Base-by-base conservation (phyloP, 2,797 vertebrate species). In the Buceros bicornis region DNA sequence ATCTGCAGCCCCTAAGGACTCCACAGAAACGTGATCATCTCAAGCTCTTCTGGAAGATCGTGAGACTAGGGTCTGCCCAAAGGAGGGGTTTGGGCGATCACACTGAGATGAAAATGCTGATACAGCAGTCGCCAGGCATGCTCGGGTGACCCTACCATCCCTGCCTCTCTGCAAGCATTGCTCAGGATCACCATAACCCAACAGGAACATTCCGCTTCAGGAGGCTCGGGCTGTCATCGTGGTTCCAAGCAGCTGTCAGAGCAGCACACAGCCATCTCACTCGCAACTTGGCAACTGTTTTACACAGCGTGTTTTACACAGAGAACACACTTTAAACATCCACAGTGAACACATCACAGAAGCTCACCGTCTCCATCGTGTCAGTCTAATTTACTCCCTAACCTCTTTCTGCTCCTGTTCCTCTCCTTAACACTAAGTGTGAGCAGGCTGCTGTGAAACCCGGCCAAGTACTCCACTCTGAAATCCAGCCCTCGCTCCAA, bases 171-270 rank as follows among this genome's bases (percentile, higher is more conserved):
- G 53, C 0, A 4, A 26, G 16, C 1, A 6, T 8, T 45, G 37
- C 10, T 92, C n/a, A 7, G 37, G 62, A 80, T 62, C 93, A 47
- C 71, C 79, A 12, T 4, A 33, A 25, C 78, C 14, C 8, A 65
- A 57, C 29, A 20, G 81, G 60, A 79, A 51, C 67, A 43, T 61
- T 67, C 67, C 62, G 16, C 82, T 67, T 57, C 67, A 56, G 71
- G 82, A 80, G 82, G 29, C 61, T 60, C 15, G 16, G 28, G 60
- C 56, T 17, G 2, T 1, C 81, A 53, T 43, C 47, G 2, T 0
- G 15, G 81, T 62, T 91, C 69, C 65, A 31, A 88, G 78, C 90
- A 83, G 84, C 64, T 70, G 90, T 76, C 83, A 67, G 67, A 73
- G 89, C 1, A 35, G 50, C 31, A 62, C 70, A 58, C 45, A 37